Conservation (phyloP, 2,797 vertebrate species). For the Gila robusta region DNA sequence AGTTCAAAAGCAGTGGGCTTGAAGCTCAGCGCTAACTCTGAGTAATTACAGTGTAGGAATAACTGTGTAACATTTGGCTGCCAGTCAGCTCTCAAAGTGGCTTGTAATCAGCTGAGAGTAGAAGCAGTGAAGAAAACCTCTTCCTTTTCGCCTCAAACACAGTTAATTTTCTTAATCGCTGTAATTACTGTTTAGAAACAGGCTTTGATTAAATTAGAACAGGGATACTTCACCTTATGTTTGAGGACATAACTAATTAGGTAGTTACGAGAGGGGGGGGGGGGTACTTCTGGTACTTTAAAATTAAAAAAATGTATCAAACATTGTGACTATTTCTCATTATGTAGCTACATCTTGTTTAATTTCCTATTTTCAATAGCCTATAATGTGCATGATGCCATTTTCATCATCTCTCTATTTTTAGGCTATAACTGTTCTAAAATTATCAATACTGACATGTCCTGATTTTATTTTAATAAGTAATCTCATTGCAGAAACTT, state of each 20-base stretch:
- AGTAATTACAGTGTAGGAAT: constrained; percentile 31
- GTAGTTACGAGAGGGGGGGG: too few species aligned
- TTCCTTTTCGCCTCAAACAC: constrained; percentile 29
- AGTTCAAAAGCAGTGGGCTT: not conserved
- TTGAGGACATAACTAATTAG: not conserved
- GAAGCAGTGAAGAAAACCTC: constrained; percentile 6
- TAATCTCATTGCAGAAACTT: not conserved
- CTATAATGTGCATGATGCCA: not conserved
- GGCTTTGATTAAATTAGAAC: constrained; percentile 38
- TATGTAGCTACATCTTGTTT: not conserved
- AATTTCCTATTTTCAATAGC: not conserved
- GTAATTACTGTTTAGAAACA: constrained; percentile 44
- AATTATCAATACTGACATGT: not conserved
- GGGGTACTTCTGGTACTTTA: not conserved
- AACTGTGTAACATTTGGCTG: constrained; percentile 28
- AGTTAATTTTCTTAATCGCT: constrained; percentile 31
- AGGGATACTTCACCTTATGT: constrained; percentile 33
- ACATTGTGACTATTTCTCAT: not conserved
- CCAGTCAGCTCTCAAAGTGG: constrained; percentile 21
- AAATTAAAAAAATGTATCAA: too few species aligned
- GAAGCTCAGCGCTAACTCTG: not conserved
- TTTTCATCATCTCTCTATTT: not conserved
- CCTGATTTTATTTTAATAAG: not conserved
- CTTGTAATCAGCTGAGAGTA: constrained; percentile 30
- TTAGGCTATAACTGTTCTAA: not conserved